Evolutionary conservation across 1,140 invertebrate species (phyloP), one percentile per base, ranked within the genome.

Genomic region (Dufourea novaeangliae): DNA sequence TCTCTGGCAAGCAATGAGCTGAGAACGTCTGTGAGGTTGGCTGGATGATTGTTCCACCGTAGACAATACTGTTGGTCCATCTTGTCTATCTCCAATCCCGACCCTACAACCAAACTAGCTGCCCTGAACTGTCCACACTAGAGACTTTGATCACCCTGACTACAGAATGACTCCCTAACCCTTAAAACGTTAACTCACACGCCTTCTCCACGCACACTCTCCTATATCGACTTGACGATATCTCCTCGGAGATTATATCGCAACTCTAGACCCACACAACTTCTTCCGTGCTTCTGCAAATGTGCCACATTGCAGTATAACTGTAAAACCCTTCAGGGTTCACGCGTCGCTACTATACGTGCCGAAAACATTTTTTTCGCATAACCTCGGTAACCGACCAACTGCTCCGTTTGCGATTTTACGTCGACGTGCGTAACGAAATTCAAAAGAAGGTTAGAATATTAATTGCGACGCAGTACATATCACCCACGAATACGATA

Each of bases 11-110:
- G 93, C 89, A 97, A 94, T 86, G 96, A 97, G 90, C 96, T 96
- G 87, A 97, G 94, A 88, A 97, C 97, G 93, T 97, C 96, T 87
- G 96, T 97, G 91, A 98, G 94, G 93, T 97, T 97, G 91, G 94
- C 95, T 89, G 96, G 96, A 94, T 98, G 97, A 94, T 98, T 98
- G 94, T 97, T 97, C 97, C 97, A 98, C 92, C 97, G 95, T 90
- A 98, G 95, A 93, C 97, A 97, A 94, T 97, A 98, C 94, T 98
- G 97, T 95, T 97, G 97, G 94, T 97, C 96, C 96, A 97, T 97
- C 93, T 93, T 95, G 93, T 91, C 89, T 89, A 91, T 89, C 89
- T 88, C 88, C 90, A 91, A 89, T 90, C 89, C 88, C 88, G 85
- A 88, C 90, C 90, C 90, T 92, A 89, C 82, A 92, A 91, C 81